phyloP scores from a whole-genome alignment of 1,140 invertebrate genomes.

The Bombus pyrosoma region DNA sequence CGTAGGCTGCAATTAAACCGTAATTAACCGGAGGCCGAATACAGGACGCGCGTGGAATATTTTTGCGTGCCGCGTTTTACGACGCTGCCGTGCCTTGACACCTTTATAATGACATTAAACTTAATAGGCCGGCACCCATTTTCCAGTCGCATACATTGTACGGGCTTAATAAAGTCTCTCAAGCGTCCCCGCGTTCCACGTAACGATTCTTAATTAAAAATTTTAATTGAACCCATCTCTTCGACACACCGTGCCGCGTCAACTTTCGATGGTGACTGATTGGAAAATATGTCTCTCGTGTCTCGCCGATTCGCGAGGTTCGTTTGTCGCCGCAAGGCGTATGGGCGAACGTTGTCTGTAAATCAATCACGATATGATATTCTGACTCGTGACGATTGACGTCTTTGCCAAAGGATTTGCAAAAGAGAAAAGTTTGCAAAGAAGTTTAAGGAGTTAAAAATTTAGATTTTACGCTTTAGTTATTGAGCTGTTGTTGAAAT shows the following conservation, averaged over 20 bases:
- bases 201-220: constrained; percentile 42
- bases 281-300: not conserved
- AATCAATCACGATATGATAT: not conserved
- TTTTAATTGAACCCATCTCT: constrained; percentile 20
- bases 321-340: not conserved
- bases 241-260: not conserved
- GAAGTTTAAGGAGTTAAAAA: too few species aligned
- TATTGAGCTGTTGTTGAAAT: not conserved
- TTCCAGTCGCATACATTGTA: constrained; percentile 15
- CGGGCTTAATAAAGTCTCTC: constrained; percentile 10
- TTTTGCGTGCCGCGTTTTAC: constrained; percentile 22
- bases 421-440: too few species aligned
- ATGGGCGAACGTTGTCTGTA: not conserved
- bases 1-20: constrained; percentile 49
- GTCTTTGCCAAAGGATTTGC: not conserved
- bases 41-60: constrained; percentile 41
- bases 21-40: constrained; percentile 46
- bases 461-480: too few species aligned
- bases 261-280: not conserved
- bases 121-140: constrained; percentile 30
- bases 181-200: not conserved
- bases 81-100: constrained; percentile 30
- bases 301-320: not conserved
- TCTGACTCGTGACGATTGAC: not conserved
- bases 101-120: constrained; percentile 52